These are phyloP conservation scores for Drosophila watanabei DNA, from an alignment of 1,140 invertebrate genomes.

Conservation along the genomic window DNA sequence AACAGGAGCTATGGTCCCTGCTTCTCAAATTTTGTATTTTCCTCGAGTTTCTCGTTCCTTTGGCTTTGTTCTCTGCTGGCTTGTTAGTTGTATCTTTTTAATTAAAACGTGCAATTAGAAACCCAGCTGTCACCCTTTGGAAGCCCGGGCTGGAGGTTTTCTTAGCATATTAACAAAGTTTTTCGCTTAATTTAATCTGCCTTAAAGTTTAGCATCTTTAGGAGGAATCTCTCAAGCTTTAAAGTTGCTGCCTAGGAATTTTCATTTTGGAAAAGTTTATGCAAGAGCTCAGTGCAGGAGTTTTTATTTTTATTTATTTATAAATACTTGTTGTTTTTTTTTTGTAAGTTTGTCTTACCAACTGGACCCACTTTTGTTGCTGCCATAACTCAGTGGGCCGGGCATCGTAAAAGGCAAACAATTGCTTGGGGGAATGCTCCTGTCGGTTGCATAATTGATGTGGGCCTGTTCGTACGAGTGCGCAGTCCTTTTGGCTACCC, in stretches of 20 bases:
- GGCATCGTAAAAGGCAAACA: constrained; percentile 69
- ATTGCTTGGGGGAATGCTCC: constrained; percentile 49
- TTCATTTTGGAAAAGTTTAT: constrained; percentile 39
- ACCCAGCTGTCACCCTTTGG: constrained; percentile 1
- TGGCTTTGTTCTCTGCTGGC: constrained; percentile 6
- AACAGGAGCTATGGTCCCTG: background rate
- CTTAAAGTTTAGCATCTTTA: constrained; percentile 40
- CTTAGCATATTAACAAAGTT: constrained; percentile 79
- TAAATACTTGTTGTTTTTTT: background rate
- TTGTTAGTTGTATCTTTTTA: constrained; percentile 66
- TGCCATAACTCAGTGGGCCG: constrained; percentile 65
- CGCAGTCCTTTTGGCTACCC: constrained; percentile 27
- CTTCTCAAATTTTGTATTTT: constrained; percentile 23
- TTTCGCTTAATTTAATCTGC: constrained; percentile 78
- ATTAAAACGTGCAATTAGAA: constrained; percentile 63
- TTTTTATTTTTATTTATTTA: constrained; percentile 4
- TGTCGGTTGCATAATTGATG: constrained; percentile 73
- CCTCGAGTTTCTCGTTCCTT: background rate
- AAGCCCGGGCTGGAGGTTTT: constrained; percentile 28
- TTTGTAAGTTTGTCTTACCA: constrained; percentile 22
- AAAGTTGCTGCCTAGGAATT: constrained; percentile 58
- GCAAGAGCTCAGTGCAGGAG: background rate
- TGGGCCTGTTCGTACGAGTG: constrained; percentile 29
- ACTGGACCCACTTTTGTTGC: constrained; percentile 53
- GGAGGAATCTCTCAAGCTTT: constrained; percentile 17